Conservation (phyloP, 2,888 invertebrate genomes). For the Laspeyria flexula region DNA sequence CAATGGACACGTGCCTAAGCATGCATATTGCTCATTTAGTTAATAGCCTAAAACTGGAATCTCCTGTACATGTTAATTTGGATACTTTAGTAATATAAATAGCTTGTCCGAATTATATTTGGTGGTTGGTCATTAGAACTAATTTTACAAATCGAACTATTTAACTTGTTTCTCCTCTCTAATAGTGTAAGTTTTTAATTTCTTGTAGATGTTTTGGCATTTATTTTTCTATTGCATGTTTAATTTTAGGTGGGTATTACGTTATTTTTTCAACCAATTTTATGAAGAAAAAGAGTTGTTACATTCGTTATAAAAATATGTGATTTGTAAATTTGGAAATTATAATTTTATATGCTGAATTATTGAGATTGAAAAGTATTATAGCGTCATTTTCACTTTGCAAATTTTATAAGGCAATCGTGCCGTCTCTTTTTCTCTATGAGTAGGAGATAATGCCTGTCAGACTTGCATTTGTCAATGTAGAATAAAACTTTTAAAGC, state of each 20-base stretch:
- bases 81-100: slow-evolving; percentile 10
- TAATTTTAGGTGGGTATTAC: slow-evolving; percentile 19
- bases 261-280: slow-evolving; percentile 19
- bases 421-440: too few relatives aligned
- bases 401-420: too few relatives aligned
- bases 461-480: too few relatives aligned
- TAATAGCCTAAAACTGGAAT: slow-evolving; percentile 6
- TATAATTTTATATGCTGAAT: slow-evolving; percentile 28
- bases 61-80: slow-evolving; percentile 2
- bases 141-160: slow-evolving; percentile 32
- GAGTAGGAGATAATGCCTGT: too few relatives aligned
- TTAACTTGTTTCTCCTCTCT: slow-evolving; percentile 28
- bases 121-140: slow-evolving; percentile 44
- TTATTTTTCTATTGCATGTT: slow-evolving; percentile 50
- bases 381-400: slow-evolving; percentile 6
- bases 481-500: slow-evolving; percentile 15
- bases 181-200: slow-evolving; percentile 41
- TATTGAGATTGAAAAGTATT: slow-evolving; percentile 39
- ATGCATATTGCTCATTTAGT: neutral
- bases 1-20: neutral
- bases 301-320: slow-evolving; percentile 23
- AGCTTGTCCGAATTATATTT: slow-evolving; percentile 34
- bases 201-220: slow-evolving; percentile 49
- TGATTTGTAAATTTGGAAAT: slow-evolving; percentile 38
- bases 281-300: slow-evolving; percentile 18